Evolutionary conservation across 2,888 invertebrate genomes (phyloP).

Genomic region (Brachyptera risi): DNA sequence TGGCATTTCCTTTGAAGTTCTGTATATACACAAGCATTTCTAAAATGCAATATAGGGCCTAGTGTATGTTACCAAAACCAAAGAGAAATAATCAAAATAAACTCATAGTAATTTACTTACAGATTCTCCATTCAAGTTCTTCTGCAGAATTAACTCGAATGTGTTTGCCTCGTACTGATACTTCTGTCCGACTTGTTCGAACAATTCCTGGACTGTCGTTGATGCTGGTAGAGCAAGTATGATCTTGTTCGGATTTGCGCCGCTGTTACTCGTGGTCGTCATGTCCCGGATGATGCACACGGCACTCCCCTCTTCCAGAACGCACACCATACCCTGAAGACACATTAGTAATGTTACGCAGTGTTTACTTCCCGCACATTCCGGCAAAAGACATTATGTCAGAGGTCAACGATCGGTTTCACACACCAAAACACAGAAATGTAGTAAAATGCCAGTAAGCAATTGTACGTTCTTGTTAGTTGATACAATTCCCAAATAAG

Average conservation of each 20-base stretch:
- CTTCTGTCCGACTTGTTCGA: constrained; percentile 47
- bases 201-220: constrained; percentile 46
- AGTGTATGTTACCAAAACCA: too few species aligned
- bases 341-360: too few species aligned
- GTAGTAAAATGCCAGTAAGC: too few species aligned
- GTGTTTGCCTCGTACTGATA: constrained; percentile 48
- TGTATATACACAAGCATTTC: too few species aligned
- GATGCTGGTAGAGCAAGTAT: constrained; percentile 43
- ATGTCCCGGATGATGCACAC: constrained; percentile 48
- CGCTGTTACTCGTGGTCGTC: constrained; percentile 39
- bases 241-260: constrained; percentile 39
- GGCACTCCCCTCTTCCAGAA: constrained; percentile 43
- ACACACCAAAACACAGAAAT: constrained; percentile 3
- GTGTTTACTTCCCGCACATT: constrained; percentile 1
- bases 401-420: neutral
- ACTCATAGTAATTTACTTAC: neutral
- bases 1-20: too few species aligned
- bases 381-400: neutral
- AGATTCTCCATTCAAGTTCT: neutral
- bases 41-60: too few species aligned
- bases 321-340: constrained; percentile 49
- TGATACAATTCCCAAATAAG: too few species aligned
- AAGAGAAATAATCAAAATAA: too few species aligned
- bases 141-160: constrained; percentile 44
- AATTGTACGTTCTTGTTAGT: neutral